A percentile compares a stretch with the other conserved stretches of the same genome.
Conservation (phyloP, 2,113 vertebrate genomes). For the Ictidomys tridecemlineatus region DNA sequence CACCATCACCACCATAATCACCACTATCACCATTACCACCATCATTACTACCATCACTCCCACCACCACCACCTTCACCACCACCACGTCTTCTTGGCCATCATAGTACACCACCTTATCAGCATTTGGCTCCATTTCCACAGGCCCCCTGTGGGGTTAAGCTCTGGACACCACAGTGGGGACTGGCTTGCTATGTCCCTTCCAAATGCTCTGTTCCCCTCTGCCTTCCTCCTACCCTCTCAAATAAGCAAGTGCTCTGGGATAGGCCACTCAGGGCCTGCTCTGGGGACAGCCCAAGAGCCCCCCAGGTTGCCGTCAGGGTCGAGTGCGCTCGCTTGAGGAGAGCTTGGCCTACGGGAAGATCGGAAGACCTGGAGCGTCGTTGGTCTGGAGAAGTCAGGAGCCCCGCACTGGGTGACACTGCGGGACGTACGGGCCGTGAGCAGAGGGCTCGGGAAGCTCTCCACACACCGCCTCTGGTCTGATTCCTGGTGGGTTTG, state of each 20-base stretch:
- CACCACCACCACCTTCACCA: background rate
- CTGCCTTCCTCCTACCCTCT: background rate
- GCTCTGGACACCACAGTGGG: too few species aligned
- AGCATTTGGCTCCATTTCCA: background rate
- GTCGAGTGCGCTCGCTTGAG: background rate
- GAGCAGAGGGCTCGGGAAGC: too few species aligned
- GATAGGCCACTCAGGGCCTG: background rate
- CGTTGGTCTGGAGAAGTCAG: too few species aligned
- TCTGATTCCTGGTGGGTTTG: too few species aligned
- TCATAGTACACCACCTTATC: background rate
- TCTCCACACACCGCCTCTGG: too few species aligned
- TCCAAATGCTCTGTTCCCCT: background rate
- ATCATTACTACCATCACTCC: rapidly evolving
- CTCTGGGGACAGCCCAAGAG: background rate
- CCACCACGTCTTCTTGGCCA: background rate
- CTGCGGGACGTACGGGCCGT: background rate
- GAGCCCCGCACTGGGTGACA: too few species aligned
- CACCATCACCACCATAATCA: too few species aligned
- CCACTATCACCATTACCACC: background rate
- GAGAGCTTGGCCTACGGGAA: too few species aligned
- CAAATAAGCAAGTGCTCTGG: background rate
- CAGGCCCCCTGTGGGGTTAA: background rate
- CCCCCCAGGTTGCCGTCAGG: too few species aligned
- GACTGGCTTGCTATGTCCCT: background rate
- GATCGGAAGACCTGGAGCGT: too few species aligned